phyloP scores from a whole-genome alignment of 1,140 invertebrate species.

The Polypedilum vanderplanki region DNA sequence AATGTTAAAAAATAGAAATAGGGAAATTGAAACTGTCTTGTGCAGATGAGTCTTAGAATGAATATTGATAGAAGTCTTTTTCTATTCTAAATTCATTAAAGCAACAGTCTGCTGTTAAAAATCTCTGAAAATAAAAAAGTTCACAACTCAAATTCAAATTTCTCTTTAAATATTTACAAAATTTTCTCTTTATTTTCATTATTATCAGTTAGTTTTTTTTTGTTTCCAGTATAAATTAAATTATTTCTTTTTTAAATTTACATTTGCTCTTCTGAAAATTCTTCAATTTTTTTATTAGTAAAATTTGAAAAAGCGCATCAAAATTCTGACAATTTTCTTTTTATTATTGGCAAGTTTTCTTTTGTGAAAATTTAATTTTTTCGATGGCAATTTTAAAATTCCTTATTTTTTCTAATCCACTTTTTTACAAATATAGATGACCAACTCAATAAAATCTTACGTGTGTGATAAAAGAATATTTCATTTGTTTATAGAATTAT shows the following conservation, averaged over 20 bases:
- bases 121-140: no score
- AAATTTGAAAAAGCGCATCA: not conserved
- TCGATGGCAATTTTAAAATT: not conserved
- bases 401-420: not conserved
- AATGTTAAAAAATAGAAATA: no score
- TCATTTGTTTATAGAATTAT: no score
- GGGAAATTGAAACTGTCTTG: no score
- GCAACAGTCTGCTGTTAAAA: no score
- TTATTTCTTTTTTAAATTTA: not conserved
- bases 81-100: no score
- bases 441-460: no score
- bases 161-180: not conserved
- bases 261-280: no score
- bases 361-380: not conserved
- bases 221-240: slow-evolving; percentile 1
- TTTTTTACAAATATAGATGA: not conserved
- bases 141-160: not conserved
- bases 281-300: no score
- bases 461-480: no score
- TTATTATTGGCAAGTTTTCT: not conserved
- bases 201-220: not conserved
- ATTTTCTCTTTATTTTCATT: not conserved
- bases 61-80: no score
- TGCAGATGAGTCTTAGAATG: no score
- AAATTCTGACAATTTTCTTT: not conserved